Evolutionary conservation across 2,888 invertebrate species (phyloP).

Genomic region (Protodeltote pygarga): DNA sequence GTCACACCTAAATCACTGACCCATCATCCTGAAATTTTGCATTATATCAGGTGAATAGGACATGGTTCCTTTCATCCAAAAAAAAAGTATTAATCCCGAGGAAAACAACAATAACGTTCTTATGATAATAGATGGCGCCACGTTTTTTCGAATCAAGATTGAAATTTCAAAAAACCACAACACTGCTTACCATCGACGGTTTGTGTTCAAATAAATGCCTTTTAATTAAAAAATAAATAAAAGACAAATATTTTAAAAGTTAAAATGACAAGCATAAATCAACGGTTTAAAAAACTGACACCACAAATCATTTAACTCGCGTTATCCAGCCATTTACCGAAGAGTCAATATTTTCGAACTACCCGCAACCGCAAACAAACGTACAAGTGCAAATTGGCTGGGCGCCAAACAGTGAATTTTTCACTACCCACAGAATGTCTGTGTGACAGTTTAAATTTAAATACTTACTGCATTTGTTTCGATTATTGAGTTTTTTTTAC

Average conservation of each 20-base stretch:
- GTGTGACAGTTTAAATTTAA: slow-evolving; percentile 35
- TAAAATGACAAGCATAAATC: background rate
- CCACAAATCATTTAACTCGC: no score
- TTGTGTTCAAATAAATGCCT: no score
- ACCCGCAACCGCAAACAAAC: slow-evolving; percentile 5
- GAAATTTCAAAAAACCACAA: no score
- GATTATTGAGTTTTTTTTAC: background rate
- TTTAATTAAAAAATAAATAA: background rate
- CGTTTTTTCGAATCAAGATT: no score
- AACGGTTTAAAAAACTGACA: background rate
- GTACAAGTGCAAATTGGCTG: slow-evolving; percentile 39
- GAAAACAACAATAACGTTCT: no score
- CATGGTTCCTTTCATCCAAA: no score
- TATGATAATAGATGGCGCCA: no score
- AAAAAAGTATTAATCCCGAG: no score
- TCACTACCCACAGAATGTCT: slow-evolving; percentile 24
- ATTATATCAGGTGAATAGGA: no score
- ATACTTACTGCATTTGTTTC: slow-evolving; percentile 1
- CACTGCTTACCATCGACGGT: no score
- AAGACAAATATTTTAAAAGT: background rate
- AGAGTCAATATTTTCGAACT: background rate
- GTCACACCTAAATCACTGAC: no score
- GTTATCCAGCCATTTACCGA: background rate
- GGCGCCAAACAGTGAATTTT: slow-evolving; percentile 41
- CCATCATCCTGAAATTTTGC: no score